phyloP scores from a whole-genome alignment of 2,888 invertebrate genomes.

The Ramazzottius varieornatus region DNA sequence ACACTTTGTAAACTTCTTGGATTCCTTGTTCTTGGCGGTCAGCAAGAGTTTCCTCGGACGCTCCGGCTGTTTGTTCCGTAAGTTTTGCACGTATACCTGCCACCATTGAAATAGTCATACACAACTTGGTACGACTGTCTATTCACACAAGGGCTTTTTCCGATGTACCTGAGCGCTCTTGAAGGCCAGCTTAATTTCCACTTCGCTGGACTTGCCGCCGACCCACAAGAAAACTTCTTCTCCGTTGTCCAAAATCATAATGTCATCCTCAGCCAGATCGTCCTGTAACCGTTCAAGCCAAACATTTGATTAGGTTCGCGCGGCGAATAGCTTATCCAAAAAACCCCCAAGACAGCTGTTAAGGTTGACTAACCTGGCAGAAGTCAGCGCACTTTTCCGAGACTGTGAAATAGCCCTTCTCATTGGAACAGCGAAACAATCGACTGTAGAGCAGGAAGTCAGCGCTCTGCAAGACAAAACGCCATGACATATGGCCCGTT shows the following conservation, averaged over 20 bases:
- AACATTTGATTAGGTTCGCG: slow-evolving; percentile 7
- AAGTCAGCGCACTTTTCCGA: slow-evolving; percentile 96
- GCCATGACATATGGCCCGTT: not conserved
- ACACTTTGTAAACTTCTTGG: slow-evolving; percentile 75
- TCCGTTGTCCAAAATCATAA: slow-evolving; percentile 96
- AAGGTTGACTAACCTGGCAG: slow-evolving; percentile 42
- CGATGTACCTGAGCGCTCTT: slow-evolving; percentile 71
- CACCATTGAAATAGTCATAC: no score
- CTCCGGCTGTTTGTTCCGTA: slow-evolving; percentile 77
- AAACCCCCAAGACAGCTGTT: no score
- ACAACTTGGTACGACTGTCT: no score
- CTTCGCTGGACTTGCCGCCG: slow-evolving; percentile 82
- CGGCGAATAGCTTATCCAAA: not conserved
- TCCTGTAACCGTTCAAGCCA: slow-evolving; percentile 33
- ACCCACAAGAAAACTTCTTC: slow-evolving; percentile 93
- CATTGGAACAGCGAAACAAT: slow-evolving; percentile 91
- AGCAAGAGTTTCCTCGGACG: slow-evolving; percentile 65
- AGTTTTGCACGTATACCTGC: slow-evolving; percentile 88
- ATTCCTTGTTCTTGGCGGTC: slow-evolving; percentile 84
- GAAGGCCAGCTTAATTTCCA: slow-evolving; percentile 90
- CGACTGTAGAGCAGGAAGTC: slow-evolving; percentile 74
- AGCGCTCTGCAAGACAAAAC: slow-evolving; percentile 31
- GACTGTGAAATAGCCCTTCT: slow-evolving; percentile 93
- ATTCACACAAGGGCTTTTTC: no score
- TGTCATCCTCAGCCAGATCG: slow-evolving; percentile 94